phyloP scores from a whole-genome alignment of 2,113 vertebrate species.

The Spea bombifrons region DNA sequence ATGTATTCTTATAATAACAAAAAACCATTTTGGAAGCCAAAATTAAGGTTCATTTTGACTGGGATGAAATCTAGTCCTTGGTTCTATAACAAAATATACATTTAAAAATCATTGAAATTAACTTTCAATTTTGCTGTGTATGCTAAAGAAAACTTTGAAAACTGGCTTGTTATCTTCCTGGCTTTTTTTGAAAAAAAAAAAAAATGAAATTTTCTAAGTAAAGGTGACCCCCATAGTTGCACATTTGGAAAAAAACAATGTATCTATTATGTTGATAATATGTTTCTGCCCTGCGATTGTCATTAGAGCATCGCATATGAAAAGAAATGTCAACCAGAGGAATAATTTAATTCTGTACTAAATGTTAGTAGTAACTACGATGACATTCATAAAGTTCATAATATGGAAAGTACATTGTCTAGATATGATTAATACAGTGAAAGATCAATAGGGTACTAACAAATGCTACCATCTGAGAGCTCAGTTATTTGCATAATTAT shows the following conservation, averaged over 20 bases:
- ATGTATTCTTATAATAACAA: too few relatives aligned
- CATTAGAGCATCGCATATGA: not conserved
- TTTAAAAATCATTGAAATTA: too few relatives aligned
- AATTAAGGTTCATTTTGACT: too few relatives aligned
- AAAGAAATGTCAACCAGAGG: conserved; percentile 27
- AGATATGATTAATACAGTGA: conserved; percentile 40
- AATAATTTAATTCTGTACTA: conserved; percentile 23
- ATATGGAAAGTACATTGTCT: conserved; percentile 43
- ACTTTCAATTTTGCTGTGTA: too few relatives aligned
- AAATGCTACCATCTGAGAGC: conserved; percentile 35
- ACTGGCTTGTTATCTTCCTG: too few relatives aligned
- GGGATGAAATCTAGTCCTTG: too few relatives aligned
- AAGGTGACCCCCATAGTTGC: too few relatives aligned
- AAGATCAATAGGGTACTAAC: conserved; percentile 39
- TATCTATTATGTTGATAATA: not conserved
- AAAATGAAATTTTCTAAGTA: too few relatives aligned
- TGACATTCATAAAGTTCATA: conserved; percentile 44
- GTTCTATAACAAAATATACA: too few relatives aligned
- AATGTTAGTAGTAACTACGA: conserved; percentile 30
- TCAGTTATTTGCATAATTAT: conserved; percentile 41
- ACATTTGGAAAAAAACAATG: not conserved
- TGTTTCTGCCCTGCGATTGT: not conserved
- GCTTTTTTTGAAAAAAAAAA: too few relatives aligned
- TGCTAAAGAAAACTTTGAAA: too few relatives aligned
- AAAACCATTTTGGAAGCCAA: too few relatives aligned